phyloP scores from a whole-genome alignment of 1,140 invertebrate genomes.

The Drosophila funebris region DNA sequence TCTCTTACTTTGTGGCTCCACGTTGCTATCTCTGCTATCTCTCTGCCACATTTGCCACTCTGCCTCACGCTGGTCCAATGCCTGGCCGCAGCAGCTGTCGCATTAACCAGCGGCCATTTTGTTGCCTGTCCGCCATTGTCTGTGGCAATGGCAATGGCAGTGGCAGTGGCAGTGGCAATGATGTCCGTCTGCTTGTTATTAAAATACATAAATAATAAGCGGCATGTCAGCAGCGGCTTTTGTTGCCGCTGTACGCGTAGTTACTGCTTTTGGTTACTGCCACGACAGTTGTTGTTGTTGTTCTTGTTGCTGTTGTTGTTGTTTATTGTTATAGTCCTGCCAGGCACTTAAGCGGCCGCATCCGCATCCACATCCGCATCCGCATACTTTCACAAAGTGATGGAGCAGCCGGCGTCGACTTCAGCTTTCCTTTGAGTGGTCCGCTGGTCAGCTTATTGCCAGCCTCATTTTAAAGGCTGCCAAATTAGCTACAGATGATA shows the following conservation, averaged over 20 bases:
- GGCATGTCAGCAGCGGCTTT: conserved; percentile 80
- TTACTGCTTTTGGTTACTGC: conserved; percentile 16
- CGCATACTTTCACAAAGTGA: conserved; percentile 33
- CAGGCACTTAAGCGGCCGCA: conserved; percentile 79
- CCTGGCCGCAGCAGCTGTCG: conserved; percentile 69
- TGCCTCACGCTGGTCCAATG: neutral
- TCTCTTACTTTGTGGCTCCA: conserved; percentile 36
- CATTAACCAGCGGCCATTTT: conserved; percentile 79
- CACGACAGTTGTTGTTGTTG: neutral
- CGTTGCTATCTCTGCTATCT: conserved; percentile 2
- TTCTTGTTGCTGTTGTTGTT: conserved; percentile 25
- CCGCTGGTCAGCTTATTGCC: conserved; percentile 36
- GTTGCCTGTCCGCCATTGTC: conserved; percentile 70
- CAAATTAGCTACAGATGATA: conserved; percentile 43
- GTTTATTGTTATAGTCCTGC: conserved; percentile 74
- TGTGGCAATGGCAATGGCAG: conserved; percentile 48
- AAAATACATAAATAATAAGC: conserved; percentile 82
- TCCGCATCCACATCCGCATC: conserved; percentile 44
- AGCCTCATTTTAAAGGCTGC: conserved; percentile 34
- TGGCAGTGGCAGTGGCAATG: conserved; percentile 45
- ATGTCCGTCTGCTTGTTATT: conserved; percentile 71
- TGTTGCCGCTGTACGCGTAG: conserved; percentile 53
- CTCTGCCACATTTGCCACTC: neutral
- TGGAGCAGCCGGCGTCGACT: conserved; percentile 37
- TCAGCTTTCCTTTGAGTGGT: conserved; percentile 19